Percentiles rank a stretch among this genome's conserved stretches.
Conservation (phyloP, 2,888 invertebrate genomes). For the Danaus chrysippus region DNA sequence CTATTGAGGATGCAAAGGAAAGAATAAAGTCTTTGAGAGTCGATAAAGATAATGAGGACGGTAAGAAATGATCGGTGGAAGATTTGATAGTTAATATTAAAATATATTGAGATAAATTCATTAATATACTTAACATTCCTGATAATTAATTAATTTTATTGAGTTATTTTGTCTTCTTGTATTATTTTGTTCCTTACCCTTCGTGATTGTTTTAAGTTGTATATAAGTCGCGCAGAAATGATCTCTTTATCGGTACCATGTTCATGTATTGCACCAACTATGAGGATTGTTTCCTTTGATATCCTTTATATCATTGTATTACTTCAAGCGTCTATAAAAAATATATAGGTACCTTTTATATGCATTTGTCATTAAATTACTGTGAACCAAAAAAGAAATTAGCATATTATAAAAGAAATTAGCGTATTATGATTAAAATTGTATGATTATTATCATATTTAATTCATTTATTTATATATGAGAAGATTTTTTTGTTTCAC, state of each 20-base stretch:
- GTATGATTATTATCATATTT: too few relatives aligned
- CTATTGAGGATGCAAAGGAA: constrained; percentile 69
- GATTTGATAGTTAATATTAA: background rate
- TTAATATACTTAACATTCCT: background rate
- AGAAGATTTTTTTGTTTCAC: too few relatives aligned
- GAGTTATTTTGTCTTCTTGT: constrained; percentile 31
- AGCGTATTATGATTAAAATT: too few relatives aligned
- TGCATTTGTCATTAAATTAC: too few relatives aligned
- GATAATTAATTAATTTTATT: constrained; percentile 6
- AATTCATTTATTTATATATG: too few relatives aligned
- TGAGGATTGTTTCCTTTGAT: constrained; percentile 49
- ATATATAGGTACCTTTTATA: too few relatives aligned
- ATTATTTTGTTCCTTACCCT: constrained; percentile 9
- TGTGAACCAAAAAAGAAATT: too few relatives aligned
- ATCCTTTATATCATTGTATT: too few relatives aligned
- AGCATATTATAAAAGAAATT: too few relatives aligned
- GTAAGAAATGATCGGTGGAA: constrained; percentile 47
- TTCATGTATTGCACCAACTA: constrained; percentile 53
- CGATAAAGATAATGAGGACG: constrained; percentile 71
- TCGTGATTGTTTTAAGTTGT: constrained; percentile 1
- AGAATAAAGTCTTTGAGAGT: constrained; percentile 72
- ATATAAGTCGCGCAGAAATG: background rate
- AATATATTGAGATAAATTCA: too few relatives aligned
- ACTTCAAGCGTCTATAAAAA: too few relatives aligned
- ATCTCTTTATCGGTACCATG: too few relatives aligned